phyloP scores from a whole-genome alignment of 2,888 invertebrate genomes.

The Neelides folsomi region DNA sequence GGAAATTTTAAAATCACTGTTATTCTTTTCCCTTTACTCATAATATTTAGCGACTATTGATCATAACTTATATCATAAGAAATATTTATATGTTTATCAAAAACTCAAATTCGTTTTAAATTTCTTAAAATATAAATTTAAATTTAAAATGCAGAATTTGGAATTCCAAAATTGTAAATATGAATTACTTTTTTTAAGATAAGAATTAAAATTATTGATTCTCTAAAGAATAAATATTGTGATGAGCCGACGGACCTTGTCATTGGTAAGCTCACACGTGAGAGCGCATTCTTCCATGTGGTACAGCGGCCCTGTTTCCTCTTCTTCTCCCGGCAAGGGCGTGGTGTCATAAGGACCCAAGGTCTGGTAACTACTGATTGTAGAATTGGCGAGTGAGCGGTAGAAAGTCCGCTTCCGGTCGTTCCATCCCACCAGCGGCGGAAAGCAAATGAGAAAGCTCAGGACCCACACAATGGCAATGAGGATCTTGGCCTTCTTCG shows the following conservation, averaged over 20 bases:
- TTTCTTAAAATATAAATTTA: no score
- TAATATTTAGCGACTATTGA: background rate
- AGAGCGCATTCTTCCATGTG: constrained; percentile 25
- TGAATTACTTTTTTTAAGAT: background rate
- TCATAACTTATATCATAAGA: no score
- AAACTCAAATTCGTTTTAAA: no score
- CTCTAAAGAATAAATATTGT: constrained; percentile 1
- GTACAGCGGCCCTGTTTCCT: constrained; percentile 6
- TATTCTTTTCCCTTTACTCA: background rate
- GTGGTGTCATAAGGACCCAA: background rate
- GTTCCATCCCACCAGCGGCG: constrained; percentile 88
- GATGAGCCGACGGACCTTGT: constrained; percentile 58
- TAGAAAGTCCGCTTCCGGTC: constrained; percentile 41
- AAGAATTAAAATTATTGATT: background rate
- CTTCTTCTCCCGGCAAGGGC: constrained; percentile 1
- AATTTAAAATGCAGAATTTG: no score
- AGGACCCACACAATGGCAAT: constrained; percentile 89
- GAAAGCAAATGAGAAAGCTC: constrained; percentile 91
- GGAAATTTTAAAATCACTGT: background rate
- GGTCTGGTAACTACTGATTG: constrained; percentile 7
- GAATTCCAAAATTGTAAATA: no score
- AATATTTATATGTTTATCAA: no score
- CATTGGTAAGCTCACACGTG: constrained; percentile 81
- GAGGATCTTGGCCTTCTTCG: constrained; percentile 66
- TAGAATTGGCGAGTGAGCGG: constrained; percentile 32